Base-by-base conservation (phyloP, 2,113 vertebrate species). In the Bothrops jararaca region DNA sequence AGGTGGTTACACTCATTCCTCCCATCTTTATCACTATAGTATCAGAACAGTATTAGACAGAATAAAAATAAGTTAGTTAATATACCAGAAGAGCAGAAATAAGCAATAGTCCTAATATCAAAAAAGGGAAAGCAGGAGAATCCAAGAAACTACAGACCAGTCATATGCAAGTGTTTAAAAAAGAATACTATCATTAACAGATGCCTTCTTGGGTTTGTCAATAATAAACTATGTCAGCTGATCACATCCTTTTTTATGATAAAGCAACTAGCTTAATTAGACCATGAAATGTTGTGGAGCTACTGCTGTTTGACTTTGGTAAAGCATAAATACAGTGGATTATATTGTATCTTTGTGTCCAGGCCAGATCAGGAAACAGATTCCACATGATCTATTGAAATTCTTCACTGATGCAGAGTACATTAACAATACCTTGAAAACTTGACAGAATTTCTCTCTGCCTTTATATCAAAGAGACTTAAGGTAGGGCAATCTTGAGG, bases 11-110 rank as follows among this genome's bases (percentile, higher is more conserved):
- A 48, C n/a, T 45, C 29, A 15, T 3, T 57, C 26, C 11, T 57
- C 26, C 74, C 89, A 95, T 90, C 91, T 57, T 92, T 92, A 91
- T 20, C 18, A 80, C 74, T 80, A 42, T 80, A 80, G 7, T 42
- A 80, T 80, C 74, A 80, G 74, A 80, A 80, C 34, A 0, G 2
- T 89, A 80, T 53, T 80, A 56, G 88, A 42, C 64, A 9, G 88
- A 94, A 92, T 1, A 87, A 54, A 89, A 52, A 64, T 53, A 92
- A 69, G 3, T 64, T 92, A 22, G n/a, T 86, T 87, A 56, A 29
- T 54, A 74, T 69, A 15, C 29, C 7, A 80, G 3, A 80, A 80
- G 34, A 80, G 34, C 18, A 80, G 74, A 80, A 34, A 80, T 22
- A 2, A 80, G 7, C 74, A 42, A 22, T 42, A 20, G 74, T 18